Evolutionary conservation across 2,113 vertebrate species (phyloP), one percentile per base, ranked within the genome.

Genomic region (Megatriorchis doriae): DNA sequence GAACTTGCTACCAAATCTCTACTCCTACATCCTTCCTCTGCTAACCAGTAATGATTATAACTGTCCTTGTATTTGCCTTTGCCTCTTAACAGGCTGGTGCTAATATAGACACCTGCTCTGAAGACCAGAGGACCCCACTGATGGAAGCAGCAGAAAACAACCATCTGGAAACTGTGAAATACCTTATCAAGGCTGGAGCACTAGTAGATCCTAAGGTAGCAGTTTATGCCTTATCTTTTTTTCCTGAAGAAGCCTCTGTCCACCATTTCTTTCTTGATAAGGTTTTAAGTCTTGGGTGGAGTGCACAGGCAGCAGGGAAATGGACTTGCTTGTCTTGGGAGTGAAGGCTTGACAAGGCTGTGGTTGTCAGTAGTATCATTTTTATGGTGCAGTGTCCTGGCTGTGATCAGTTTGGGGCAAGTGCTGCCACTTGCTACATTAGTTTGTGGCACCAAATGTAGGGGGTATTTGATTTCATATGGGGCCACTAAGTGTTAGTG

Each of bases 121-220:
- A 99, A 92, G 99, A 99, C 95, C 99, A 99, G 98, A 97, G 98
- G 89, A 99, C 99, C 6, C 99, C 99, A 0, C 96, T 99, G 97
- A 99, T 99, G 99, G 98, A 98, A 26, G 99, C 99, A 20, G 99
- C 99, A 67, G 99, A 99, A 95, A 99, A 99, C 98, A 99, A 99
- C 98, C 99, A 99, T 48, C 88, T 99, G 97, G 99, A 99, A 38
- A 99, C 99, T 7, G 99, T 99, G 95, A 99, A 99, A 97, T 99
- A 99, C 97, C 98, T 99, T 95, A 98, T 99, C 85, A 99, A 99
- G 96, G 99, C 99, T 3, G 99, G 99, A 85, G 99, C 99, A 3
- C 97, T 99, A 2, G 94, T 99, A 53, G 97, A 98, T 81, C 99
- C 99, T 32, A 99, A 99, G 99, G 99, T 99, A 96, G 5, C 3